A percentile compares a stretch with the other conserved stretches of the same genome.
phyloP scores from a whole-genome alignment of 2,888 invertebrate species.

The Zygothrica quintamaculata region DNA sequence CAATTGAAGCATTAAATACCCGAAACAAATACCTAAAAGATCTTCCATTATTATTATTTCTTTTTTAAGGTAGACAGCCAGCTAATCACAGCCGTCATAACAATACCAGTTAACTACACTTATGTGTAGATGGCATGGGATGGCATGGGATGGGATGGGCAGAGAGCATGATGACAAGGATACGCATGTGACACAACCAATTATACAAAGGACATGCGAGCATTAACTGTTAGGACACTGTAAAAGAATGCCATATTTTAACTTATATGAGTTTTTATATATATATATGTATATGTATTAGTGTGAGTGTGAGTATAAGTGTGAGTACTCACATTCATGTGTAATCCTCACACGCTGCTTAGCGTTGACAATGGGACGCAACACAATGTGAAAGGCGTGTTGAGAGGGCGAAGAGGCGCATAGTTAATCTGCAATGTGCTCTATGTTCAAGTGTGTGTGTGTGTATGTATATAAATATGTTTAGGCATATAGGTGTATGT shows the following conservation, averaged over 20 bases:
- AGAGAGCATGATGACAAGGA: slow-evolving; percentile 14
- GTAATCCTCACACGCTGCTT: slow-evolving; percentile 76
- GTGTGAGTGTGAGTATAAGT: background rate
- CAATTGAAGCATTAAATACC: slow-evolving; percentile 79
- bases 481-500: slow-evolving; percentile 1
- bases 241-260: slow-evolving; percentile 52
- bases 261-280: background rate
- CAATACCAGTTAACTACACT: slow-evolving; percentile 37
- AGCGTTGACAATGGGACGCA: slow-evolving; percentile 63
- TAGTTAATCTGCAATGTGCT: slow-evolving; percentile 70
- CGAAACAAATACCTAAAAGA: slow-evolving; percentile 57
- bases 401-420: slow-evolving; percentile 60
- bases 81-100: slow-evolving; percentile 63
- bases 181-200: slow-evolving; percentile 75
- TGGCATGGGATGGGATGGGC: no score
- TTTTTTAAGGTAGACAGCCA: slow-evolving; percentile 20
- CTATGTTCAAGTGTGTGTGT: slow-evolving; percentile 45
- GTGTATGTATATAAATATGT: slow-evolving; percentile 15
- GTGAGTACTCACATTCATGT: slow-evolving; percentile 9
- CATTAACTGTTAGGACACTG: slow-evolving; percentile 38
- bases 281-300: background rate
- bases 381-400: slow-evolving; percentile 56
- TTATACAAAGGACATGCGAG: slow-evolving; percentile 72
- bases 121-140: no score
- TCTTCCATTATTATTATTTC: no score